A percentile compares a stretch with the other conserved stretches of the same genome.
These are phyloP conservation scores for Drosophila tropicalis DNA, from an alignment of 1,140 invertebrate species.

Conservation along the genomic window DNA sequence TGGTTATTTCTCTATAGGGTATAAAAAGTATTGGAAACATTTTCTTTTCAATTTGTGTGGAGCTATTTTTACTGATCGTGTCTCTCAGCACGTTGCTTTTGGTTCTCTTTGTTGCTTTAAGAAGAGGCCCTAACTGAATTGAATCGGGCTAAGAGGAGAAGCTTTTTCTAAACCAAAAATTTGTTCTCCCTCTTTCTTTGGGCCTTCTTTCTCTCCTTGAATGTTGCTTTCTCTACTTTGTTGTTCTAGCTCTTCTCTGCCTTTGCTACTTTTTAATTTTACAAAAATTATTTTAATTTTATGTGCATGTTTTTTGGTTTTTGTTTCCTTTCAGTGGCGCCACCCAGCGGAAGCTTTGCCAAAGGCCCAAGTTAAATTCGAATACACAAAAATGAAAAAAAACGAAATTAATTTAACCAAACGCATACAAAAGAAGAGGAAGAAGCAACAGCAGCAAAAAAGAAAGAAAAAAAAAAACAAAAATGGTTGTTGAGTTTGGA, in stretches of 20 bases:
- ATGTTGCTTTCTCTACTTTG: conserved; percentile 28
- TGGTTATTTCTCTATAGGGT: neutral
- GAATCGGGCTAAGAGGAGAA: neutral
- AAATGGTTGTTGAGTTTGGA: conserved; percentile 44
- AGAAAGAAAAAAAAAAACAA: conserved; percentile 40
- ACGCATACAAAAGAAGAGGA: conserved; percentile 31
- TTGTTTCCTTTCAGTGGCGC: conserved; percentile 50
- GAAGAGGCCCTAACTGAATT: neutral
- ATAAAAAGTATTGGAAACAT: neutral
- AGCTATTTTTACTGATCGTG: conserved; percentile 18
- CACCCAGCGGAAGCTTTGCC: conserved; percentile 69
- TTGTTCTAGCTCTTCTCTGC: conserved; percentile 12
- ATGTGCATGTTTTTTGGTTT: neutral
- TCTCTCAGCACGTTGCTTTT: neutral
- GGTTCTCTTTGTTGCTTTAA: neutral
- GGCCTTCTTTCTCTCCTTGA: neutral
- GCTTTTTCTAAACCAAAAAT: conserved; percentile 52
- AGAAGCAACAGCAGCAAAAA: conserved; percentile 33
- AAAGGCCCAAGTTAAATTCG: conserved; percentile 40
- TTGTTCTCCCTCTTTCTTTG: conserved; percentile 5
- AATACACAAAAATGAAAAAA: conserved; percentile 31
- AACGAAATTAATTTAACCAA: conserved; percentile 31
- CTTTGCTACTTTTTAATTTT: conserved; percentile 48
- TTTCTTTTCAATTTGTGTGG: neutral
- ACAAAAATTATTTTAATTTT: conserved; percentile 35